These are phyloP conservation scores for Gallinago solitaria DNA, from an alignment of 2,797 vertebrate species.

Conservation along the genomic window DNA sequence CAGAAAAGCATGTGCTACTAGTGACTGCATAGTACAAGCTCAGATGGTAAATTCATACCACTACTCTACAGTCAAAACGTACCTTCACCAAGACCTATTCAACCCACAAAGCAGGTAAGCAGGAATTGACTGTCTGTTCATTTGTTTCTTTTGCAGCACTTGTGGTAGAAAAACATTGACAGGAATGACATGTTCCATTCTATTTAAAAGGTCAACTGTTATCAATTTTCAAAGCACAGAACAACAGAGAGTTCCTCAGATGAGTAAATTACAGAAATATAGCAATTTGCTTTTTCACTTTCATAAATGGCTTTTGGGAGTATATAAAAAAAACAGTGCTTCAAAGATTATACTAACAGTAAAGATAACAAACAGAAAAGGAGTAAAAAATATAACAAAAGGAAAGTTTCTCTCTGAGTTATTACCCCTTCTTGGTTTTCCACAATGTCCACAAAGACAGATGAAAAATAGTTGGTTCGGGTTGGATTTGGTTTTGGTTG, in stretches of 20 bases:
- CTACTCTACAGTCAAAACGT: background rate
- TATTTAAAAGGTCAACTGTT: slow-evolving; percentile 19
- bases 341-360: background rate
- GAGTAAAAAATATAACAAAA: background rate
- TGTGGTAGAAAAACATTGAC: background rate
- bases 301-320: background rate
- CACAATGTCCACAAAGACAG: background rate
- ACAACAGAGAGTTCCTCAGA: background rate
- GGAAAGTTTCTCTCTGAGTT: background rate
- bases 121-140: background rate
- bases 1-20: background rate
- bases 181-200: background rate
- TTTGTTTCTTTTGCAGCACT: background rate
- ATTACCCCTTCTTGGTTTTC: background rate
- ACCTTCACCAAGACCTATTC: background rate
- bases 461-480: background rate
- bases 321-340: background rate
- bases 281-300: background rate
- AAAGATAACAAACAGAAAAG: background rate
- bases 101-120: background rate
- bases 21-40: background rate
- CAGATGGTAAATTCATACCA: background rate
- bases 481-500: background rate
- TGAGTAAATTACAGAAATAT: background rate
- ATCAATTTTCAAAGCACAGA: background rate